Conservation (phyloP, 2,113 vertebrate species). For the Corythornis madagascariensis region DNA sequence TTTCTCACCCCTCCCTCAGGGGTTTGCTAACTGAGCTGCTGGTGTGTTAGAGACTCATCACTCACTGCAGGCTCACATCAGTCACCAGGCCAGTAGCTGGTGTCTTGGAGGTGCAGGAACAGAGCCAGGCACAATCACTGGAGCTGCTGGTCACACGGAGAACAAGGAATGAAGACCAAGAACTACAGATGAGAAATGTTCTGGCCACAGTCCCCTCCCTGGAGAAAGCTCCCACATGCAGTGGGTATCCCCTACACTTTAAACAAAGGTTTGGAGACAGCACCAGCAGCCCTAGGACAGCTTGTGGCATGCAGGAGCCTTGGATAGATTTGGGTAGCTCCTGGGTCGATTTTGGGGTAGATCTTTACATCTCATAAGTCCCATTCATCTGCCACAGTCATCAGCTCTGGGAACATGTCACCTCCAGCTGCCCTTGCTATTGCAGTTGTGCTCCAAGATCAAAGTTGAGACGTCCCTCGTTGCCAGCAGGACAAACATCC, state of each 20-base stretch:
- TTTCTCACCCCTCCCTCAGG: not conserved
- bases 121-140: fast-evolving
- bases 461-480: not conserved
- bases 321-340: not conserved
- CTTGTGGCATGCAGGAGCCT: not conserved
- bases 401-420: not conserved
- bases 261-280: fast-evolving
- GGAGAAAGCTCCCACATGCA: not conserved
- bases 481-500: not conserved
- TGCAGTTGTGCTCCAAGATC: not conserved
- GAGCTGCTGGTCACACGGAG: not conserved
- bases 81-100: not conserved
- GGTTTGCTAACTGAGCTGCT: not conserved
- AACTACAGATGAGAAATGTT: not conserved
- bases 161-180: not conserved
- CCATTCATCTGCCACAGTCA: too few relatives aligned
- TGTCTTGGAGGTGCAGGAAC: fast-evolving
- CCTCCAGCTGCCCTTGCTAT: not conserved
- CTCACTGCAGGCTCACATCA: not conserved
- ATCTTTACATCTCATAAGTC: not conserved
- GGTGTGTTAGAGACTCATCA: not conserved
- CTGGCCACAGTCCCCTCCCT: not conserved
- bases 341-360: not conserved
- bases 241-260: not conserved
- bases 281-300: not conserved